phyloP scores from a whole-genome alignment of 2,888 invertebrate species.

The Pristionchus maxplancki region DNA sequence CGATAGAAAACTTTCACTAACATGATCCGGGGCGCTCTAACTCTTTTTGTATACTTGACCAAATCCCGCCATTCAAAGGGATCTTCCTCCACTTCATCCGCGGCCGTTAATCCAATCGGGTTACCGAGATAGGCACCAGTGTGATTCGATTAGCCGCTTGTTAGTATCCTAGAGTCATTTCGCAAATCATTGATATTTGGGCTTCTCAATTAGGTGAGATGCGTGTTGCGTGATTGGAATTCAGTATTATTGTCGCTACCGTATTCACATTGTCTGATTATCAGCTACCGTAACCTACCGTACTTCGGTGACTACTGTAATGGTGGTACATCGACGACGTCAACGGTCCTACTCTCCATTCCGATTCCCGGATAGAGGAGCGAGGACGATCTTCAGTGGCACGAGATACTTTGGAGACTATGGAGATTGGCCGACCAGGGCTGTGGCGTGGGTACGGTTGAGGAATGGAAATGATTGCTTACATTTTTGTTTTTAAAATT shows the following conservation, averaged over 20 bases:
- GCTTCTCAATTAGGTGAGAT: not conserved
- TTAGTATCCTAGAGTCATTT: not conserved
- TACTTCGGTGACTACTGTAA: not conserved
- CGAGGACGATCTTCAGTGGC: not conserved
- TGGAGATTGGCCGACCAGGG: not conserved
- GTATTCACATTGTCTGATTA: not conserved
- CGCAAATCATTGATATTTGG: not conserved
- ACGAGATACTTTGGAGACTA: slow-evolving; percentile 28
- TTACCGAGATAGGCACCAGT: not conserved
- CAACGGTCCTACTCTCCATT: not conserved
- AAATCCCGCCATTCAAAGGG: slow-evolving; percentile 24
- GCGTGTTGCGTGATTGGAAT: no score
- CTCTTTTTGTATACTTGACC: not conserved
- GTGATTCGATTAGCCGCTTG: slow-evolving; percentile 9
- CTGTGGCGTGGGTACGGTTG: not conserved
- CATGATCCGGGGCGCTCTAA: not conserved
- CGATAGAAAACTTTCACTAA: slow-evolving; percentile 23
- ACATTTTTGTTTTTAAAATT: no score
- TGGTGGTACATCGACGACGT: not conserved
- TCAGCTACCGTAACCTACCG: not conserved
- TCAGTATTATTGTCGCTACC: not conserved
- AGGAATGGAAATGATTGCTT: not conserved
- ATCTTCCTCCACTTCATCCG: not conserved
- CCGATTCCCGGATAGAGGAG: not conserved
- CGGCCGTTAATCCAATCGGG: slow-evolving; percentile 22